A percentile compares a stretch with the other conserved stretches of the same genome.
Evolutionary conservation across 2,888 invertebrate genomes (phyloP).

Genomic region (Torymus auratus): DNA sequence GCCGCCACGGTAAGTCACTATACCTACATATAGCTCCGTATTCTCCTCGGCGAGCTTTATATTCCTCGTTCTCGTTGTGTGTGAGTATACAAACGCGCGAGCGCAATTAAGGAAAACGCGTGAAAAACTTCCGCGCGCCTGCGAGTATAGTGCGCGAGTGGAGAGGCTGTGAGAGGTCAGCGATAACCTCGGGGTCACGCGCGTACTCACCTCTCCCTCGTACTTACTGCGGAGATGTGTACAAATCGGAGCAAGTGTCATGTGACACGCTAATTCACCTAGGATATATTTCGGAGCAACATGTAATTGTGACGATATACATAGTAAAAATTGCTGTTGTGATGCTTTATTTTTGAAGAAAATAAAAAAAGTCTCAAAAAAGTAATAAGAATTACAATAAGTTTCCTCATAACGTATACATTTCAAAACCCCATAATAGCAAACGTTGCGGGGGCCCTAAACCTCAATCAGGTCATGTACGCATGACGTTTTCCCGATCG

Average conservation of each 20-base stretch:
- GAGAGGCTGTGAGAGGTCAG: conserved; percentile 62
- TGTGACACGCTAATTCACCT: conserved; percentile 36
- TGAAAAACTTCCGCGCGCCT: conserved; percentile 13
- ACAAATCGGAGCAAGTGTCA: background rate
- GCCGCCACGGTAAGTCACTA: conserved; percentile 79
- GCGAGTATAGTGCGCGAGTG: background rate
- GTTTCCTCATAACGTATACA: no score
- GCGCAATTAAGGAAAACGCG: conserved; percentile 17
- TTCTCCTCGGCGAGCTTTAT: background rate
- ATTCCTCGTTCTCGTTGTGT: no score
- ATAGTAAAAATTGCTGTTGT: no score
- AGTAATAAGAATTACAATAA: no score
- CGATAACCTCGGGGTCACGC: conserved; percentile 74
- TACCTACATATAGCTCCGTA: background rate
- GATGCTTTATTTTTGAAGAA: no score
- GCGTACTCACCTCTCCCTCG: conserved; percentile 68
- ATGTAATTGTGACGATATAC: no score
- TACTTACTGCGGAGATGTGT: no score
- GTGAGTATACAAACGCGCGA: background rate
- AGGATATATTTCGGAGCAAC: background rate
- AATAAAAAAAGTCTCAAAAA: no score
- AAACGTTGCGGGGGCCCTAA: no score
- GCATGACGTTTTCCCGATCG: no score
- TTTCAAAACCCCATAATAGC: no score
- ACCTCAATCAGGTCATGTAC: no score